phyloP scores from a whole-genome alignment of 2,888 invertebrate species.

The Omphaloscelis lunosa region DNA sequence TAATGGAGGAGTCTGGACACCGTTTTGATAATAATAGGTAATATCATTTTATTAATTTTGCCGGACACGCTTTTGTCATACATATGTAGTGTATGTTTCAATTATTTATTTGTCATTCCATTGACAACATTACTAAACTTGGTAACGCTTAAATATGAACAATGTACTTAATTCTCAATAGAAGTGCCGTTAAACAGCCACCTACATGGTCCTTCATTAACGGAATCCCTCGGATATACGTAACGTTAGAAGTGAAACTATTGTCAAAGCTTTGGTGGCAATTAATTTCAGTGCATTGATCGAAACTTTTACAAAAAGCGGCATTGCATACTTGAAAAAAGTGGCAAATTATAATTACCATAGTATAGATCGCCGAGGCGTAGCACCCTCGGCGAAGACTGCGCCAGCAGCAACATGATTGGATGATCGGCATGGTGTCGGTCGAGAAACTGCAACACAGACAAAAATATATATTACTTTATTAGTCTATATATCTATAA shows the following conservation, averaged over 20 bases:
- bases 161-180: not conserved
- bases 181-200: not conserved
- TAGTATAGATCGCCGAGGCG: slow-evolving; percentile 93
- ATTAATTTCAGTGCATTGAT: not conserved
- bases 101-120: not conserved
- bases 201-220: too few relatives aligned
- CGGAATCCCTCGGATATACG: not conserved
- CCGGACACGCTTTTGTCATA: not conserved
- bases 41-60: not conserved
- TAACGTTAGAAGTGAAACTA: too few relatives aligned
- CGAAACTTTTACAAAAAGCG: not conserved
- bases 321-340: not conserved
- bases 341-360: slow-evolving; percentile 86
- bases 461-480: slow-evolving; percentile 8
- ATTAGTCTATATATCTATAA: too few relatives aligned
- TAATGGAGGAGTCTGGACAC: not conserved
- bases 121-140: not conserved
- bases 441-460: slow-evolving; percentile 20
- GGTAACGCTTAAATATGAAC: not conserved
- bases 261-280: not conserved
- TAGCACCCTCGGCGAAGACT: slow-evolving; percentile 94
- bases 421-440: slow-evolving; percentile 92
- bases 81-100: not conserved
- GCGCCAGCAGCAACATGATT: slow-evolving; percentile 95
- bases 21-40: not conserved